phyloP scores from a whole-genome alignment of 2,888 invertebrate species.

The Nebria brevicollis region DNA sequence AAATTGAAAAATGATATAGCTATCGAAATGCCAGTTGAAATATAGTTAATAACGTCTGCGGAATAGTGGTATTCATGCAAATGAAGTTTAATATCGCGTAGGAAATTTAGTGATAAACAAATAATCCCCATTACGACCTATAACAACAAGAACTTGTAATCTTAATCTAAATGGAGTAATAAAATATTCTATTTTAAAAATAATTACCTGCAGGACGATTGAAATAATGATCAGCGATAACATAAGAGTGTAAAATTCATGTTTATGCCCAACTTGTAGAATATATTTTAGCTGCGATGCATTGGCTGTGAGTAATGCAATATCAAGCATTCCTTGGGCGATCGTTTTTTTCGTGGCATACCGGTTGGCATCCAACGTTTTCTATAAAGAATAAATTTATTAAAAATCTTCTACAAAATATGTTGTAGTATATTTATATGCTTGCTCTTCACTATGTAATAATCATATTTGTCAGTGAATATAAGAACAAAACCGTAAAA shows the following conservation, averaged over 20 bases:
- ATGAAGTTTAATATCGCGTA: constrained; percentile 82
- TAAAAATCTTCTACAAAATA: background rate
- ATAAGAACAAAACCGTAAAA: no score
- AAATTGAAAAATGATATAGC: constrained; percentile 79
- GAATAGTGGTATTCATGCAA: constrained; percentile 74
- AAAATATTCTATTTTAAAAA: background rate
- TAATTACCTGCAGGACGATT: constrained; percentile 82
- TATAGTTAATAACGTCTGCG: constrained; percentile 76
- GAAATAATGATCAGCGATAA: constrained; percentile 82
- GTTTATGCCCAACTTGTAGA: constrained; percentile 83
- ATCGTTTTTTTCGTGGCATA: constrained; percentile 94
- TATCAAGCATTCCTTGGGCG: constrained; percentile 90
- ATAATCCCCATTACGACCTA: constrained; percentile 81
- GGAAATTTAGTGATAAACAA: constrained; percentile 77
- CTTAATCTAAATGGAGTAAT: background rate
- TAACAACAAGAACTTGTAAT: background rate
- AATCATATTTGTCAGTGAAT: no score
- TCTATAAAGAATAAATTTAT: constrained; percentile 64
- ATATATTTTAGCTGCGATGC: constrained; percentile 90
- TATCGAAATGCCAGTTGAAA: constrained; percentile 76
- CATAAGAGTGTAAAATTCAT: constrained; percentile 87
- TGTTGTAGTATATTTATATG: no score
- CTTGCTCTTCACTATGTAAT: no score
- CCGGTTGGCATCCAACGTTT: constrained; percentile 83
- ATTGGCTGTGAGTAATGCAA: constrained; percentile 87